Evolutionary conservation across 2,888 invertebrate species (phyloP).

Genomic region (Leucoma salicis): DNA sequence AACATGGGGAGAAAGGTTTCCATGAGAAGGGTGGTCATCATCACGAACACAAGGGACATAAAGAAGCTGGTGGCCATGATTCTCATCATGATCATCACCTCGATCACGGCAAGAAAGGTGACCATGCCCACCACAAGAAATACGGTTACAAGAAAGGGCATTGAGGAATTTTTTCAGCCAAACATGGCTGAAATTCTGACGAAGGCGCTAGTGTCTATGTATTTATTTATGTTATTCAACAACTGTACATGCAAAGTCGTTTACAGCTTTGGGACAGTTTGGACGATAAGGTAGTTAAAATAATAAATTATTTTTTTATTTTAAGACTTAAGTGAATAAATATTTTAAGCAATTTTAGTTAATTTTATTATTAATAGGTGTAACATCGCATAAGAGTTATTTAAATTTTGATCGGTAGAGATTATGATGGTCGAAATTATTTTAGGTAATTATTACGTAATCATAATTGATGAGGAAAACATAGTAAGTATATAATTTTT

Average conservation of each 20-base stretch:
- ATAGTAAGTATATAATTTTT: no score
- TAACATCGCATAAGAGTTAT: no score
- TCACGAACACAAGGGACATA: slow-evolving; percentile 90
- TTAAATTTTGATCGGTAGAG: no score
- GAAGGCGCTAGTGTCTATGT: slow-evolving; percentile 26
- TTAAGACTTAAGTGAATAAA: slow-evolving; percentile 34
- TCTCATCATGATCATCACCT: slow-evolving; percentile 88
- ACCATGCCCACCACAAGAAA: slow-evolving; percentile 89
- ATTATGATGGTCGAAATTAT: no score
- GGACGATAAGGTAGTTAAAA: slow-evolving; percentile 32
- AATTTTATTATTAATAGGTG: no score
- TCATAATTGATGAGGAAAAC: no score
- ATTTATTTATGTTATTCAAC: slow-evolving; percentile 37
- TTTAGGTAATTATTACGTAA: no score
- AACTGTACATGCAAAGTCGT: slow-evolving; percentile 11
- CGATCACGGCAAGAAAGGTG: slow-evolving; percentile 90
- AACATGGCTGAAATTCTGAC: slow-evolving; percentile 12
- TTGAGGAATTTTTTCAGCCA: slow-evolving; percentile 32
- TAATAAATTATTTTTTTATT: slow-evolving; percentile 42
- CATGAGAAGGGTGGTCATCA: slow-evolving; percentile 91
- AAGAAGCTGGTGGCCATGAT: slow-evolving; percentile 89
- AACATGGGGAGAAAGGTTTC: slow-evolving; percentile 90
- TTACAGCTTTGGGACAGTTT: slow-evolving; percentile 15
- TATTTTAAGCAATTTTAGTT: slow-evolving; percentile 6
- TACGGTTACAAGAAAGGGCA: slow-evolving; percentile 85